Conservation (phyloP, 2,797 vertebrate species). For the Fistularia commersonii region DNA sequence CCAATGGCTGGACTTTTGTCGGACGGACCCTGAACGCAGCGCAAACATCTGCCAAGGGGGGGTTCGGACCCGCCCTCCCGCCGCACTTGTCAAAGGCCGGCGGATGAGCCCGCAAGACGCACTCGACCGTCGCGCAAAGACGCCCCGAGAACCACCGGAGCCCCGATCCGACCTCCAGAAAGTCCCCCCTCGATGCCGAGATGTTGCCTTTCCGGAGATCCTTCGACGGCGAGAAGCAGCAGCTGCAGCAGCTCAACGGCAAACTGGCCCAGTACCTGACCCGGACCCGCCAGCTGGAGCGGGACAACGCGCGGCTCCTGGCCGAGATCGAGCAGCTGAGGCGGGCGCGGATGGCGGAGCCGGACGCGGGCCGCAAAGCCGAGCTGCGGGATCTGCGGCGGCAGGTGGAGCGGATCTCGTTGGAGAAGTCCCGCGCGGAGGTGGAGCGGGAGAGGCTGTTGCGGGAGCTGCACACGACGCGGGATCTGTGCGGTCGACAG, state of each 20-base stretch:
- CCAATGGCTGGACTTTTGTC: constrained; percentile 15
- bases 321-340: constrained; percentile 76
- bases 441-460: constrained; percentile 83
- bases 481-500: constrained; percentile 74
- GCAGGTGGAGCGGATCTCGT: constrained; percentile 79
- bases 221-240: constrained; percentile 82
- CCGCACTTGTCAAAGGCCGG: constrained; percentile 67
- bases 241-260: constrained; percentile 88
- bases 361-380: constrained; percentile 58
- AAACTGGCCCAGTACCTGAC: constrained; percentile 84
- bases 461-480: constrained; percentile 78
- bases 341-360: constrained; percentile 39
- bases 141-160: constrained; percentile 1
- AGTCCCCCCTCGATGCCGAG: constrained; percentile 25
- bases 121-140: constrained; percentile 43
- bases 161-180: neutral
- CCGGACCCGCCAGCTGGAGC: constrained; percentile 86
- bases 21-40: constrained; percentile 33
- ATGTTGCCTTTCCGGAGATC: constrained; percentile 82
- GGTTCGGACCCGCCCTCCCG: constrained; percentile 56
- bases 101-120: constrained; percentile 45
- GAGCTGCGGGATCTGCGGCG: constrained; percentile 81
- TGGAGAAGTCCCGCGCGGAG: constrained; percentile 82
- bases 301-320: constrained; percentile 82
- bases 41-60: constrained; percentile 52